Evolutionary conservation across 2,888 invertebrate genomes (phyloP).

Genomic region (Drosophila paucipuncta): DNA sequence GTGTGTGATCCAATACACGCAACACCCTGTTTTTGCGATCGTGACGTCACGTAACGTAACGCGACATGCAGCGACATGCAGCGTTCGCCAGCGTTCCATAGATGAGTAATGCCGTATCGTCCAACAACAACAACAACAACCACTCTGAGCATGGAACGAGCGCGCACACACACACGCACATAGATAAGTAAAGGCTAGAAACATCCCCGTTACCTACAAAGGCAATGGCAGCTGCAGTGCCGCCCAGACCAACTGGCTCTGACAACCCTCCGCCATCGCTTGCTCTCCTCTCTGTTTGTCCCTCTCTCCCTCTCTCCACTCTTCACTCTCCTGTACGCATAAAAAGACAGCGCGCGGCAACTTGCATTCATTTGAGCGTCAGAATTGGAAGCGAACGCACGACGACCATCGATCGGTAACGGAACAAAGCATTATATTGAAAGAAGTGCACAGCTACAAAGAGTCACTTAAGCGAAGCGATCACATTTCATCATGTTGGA

Average conservation of each 20-base stretch:
- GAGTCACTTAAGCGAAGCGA: slow-evolving; percentile 2
- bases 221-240: slow-evolving; percentile 28
- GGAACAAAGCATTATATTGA: background rate
- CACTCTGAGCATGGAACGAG: slow-evolving; percentile 35
- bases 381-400: slow-evolving; percentile 12
- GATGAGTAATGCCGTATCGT: slow-evolving; percentile 31
- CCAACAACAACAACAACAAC: slow-evolving; percentile 31
- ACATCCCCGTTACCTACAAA: slow-evolving; percentile 33
- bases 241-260: slow-evolving; percentile 1
- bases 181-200: slow-evolving; percentile 27
- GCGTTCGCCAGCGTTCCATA: slow-evolving; percentile 25
- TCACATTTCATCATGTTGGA: slow-evolving; percentile 46
- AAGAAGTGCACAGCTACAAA: background rate
- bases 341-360: slow-evolving; percentile 44
- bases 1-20: background rate
- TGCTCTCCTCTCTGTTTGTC: background rate
- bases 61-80: slow-evolving; percentile 71
- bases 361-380: slow-evolving; percentile 45
- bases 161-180: slow-evolving; percentile 6
- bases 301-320: background rate
- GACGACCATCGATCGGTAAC: background rate
- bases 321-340: slow-evolving; percentile 7
- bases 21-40: slow-evolving; percentile 48
- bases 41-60: slow-evolving; percentile 58
- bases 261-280: background rate